phyloP scores from a whole-genome alignment of 2,888 invertebrate genomes.

The Sabellastarte sp. region DNA sequence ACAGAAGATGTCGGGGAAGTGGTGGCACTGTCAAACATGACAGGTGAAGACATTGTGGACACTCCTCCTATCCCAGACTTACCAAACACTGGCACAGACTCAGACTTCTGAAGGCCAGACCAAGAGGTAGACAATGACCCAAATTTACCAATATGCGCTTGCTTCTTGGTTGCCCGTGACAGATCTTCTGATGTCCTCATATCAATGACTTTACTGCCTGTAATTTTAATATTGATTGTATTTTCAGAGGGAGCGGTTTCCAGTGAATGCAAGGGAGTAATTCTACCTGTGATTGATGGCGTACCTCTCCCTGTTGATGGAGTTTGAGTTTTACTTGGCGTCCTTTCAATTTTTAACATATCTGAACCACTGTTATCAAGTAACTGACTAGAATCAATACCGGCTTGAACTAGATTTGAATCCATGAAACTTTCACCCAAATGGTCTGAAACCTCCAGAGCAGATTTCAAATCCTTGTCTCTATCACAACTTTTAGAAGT shows the following conservation, averaged over 20 bases:
- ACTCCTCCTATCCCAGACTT: not conserved
- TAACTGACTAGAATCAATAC: not conserved
- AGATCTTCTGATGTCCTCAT: constrained; percentile 1
- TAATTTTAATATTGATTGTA: constrained; percentile 13
- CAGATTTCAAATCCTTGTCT: not conserved
- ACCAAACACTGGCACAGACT: not conserved
- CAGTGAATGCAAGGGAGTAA: not conserved
- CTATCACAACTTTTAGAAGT: not conserved
- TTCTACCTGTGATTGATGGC: not conserved
- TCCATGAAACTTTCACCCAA: not conserved
- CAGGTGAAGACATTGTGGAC: not conserved
- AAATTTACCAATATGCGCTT: constrained; percentile 11
- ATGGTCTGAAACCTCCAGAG: not conserved
- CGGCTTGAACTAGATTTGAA: not conserved
- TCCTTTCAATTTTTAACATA: too few species aligned
- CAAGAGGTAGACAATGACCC: constrained; percentile 11
- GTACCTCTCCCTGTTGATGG: not conserved
- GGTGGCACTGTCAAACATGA: not conserved
- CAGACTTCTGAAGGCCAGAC: not conserved
- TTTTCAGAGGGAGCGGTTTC: not conserved
- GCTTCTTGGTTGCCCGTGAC: not conserved
- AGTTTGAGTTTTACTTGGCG: too few species aligned
- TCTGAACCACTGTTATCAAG: not conserved
- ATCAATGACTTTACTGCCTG: constrained; percentile 14
- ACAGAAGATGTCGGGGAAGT: not conserved